phyloP scores from a whole-genome alignment of 2,797 vertebrate genomes.

The Pipistrellus pygmaeus region DNA sequence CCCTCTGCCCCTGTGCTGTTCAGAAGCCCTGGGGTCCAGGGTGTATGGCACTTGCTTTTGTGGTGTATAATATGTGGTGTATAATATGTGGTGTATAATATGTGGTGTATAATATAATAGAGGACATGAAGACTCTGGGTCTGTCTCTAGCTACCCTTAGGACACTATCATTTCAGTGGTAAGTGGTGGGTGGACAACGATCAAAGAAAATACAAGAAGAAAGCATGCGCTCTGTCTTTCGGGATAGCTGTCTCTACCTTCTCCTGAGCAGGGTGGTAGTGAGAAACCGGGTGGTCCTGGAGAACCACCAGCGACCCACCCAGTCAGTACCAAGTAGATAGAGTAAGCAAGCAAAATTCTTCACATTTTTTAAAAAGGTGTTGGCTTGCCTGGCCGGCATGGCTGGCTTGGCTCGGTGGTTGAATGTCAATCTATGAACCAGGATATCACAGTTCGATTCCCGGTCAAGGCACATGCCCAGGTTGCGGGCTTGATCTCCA shows the following conservation, averaged over 20 bases:
- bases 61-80: accelerated
- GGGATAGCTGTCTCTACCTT: not conserved
- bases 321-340: not conserved
- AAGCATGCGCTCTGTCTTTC: not conserved
- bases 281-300: constrained; percentile 59
- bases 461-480: too few relatives aligned
- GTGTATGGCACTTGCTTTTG: not conserved
- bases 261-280: not conserved
- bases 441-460: too few relatives aligned
- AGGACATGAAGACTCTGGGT: not conserved
- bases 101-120: not conserved
- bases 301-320: not conserved
- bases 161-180: not conserved
- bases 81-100: accelerated
- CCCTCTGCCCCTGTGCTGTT: too few relatives aligned
- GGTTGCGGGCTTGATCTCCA: too few relatives aligned
- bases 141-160: not conserved
- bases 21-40: not conserved
- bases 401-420: too few relatives aligned
- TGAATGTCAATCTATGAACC: too few relatives aligned
- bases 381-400: not conserved
- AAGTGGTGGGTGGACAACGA: not conserved
- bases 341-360: constrained; percentile 39
- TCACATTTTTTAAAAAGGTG: constrained; percentile 70
- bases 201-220: not conserved